A percentile compares a stretch with the other conserved stretches of the same genome.
These are phyloP conservation scores for Lethrus apterus DNA, from an alignment of 1,140 invertebrate genomes.

Conservation along the genomic window DNA sequence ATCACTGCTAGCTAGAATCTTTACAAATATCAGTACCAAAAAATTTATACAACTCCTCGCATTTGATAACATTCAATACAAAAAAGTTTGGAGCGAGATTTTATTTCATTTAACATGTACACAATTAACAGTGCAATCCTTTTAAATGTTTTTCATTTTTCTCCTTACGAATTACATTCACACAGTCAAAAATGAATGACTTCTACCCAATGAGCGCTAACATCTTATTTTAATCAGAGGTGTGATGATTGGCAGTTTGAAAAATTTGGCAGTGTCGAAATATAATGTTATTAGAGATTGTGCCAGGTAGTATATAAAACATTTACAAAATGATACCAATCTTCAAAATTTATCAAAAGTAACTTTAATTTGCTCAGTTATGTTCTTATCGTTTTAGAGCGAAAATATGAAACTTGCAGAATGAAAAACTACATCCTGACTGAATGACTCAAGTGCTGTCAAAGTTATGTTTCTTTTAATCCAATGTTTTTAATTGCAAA, in stretches of 20 bases:
- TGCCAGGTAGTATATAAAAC: not conserved
- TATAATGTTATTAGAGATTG: constrained; percentile 10
- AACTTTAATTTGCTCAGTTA: not conserved
- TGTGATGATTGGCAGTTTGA: constrained; percentile 35
- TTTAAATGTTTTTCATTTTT: too few species aligned
- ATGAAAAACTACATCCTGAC: too few species aligned
- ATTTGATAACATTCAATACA: constrained; percentile 13
- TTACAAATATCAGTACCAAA: not conserved
- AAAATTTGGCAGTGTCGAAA: constrained; percentile 37
- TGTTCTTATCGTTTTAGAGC: not conserved
- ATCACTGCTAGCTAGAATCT: too few species aligned
- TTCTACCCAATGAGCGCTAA: not conserved
- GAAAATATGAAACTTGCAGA: not conserved
- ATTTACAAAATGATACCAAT: not conserved
- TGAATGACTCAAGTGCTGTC: too few species aligned
- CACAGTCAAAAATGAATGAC: constrained; percentile 1
- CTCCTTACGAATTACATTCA: constrained; percentile 7
- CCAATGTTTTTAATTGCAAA: too few species aligned
- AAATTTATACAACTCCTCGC: not conserved
- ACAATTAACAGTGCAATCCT: constrained; percentile 11
- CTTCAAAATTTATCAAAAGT: not conserved
- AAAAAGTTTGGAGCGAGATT: constrained; percentile 12
- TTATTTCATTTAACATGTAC: constrained; percentile 13
- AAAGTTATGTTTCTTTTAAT: too few species aligned
- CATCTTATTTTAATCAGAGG: constrained; percentile 4